phyloP scores from a whole-genome alignment of 2,797 vertebrate genomes.

The Halcyon smyrnensis region DNA sequence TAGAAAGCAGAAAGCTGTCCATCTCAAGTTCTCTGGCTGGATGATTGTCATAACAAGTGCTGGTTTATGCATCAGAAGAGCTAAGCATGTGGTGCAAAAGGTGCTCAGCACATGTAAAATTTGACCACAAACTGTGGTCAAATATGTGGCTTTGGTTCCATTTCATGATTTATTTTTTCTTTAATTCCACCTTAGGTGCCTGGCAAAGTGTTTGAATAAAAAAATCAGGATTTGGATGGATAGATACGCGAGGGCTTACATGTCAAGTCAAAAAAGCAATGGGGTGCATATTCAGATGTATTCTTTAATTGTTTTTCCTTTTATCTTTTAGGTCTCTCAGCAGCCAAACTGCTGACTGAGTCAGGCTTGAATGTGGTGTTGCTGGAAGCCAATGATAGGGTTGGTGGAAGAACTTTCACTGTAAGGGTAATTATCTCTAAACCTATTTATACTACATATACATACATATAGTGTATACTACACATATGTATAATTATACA shows the following conservation, averaged over 20 bases:
- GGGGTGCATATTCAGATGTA: neutral
- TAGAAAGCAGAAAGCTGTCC: neutral
- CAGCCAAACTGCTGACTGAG: conserved; percentile 90
- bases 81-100: neutral
- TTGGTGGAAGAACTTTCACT: conserved; percentile 95
- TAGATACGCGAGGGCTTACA: neutral
- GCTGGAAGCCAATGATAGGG: conserved; percentile 92
- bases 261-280: neutral
- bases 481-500: neutral
- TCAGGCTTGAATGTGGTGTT: conserved; percentile 88
- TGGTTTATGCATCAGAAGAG: neutral
- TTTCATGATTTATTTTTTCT: neutral
- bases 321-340: conserved; percentile 86
- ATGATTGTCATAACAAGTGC: neutral
- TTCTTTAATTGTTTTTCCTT: neutral
- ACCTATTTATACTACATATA: neutral
- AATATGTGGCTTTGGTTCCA: neutral
- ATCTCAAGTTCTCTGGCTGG: neutral
- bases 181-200: neutral
- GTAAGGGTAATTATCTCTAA: conserved; percentile 81
- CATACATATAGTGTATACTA: neutral
- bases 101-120: neutral
- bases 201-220: neutral
- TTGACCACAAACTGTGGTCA: neutral
- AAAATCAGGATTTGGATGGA: neutral